Percentiles rank a stretch among this genome's conserved stretches.
These are phyloP conservation scores for Strigamia maritima DNA, from an alignment of 2,888 invertebrate species.

Conservation along the genomic window DNA sequence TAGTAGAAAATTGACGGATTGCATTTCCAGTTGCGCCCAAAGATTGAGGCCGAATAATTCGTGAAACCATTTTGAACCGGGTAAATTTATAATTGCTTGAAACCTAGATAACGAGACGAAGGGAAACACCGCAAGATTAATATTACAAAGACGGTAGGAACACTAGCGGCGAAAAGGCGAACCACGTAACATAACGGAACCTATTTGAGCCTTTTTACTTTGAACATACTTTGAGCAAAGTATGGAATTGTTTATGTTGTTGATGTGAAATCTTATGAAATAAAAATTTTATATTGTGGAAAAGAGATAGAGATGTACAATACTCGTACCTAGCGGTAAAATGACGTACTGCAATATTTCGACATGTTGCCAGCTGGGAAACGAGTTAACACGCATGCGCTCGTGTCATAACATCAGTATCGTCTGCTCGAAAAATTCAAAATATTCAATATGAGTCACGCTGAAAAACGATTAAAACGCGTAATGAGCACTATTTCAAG, in stretches of 20 bases:
- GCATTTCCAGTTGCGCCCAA: background rate
- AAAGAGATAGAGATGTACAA: too few relatives aligned
- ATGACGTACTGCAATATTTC: background rate
- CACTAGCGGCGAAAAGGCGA: too few relatives aligned
- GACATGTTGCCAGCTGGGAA: background rate
- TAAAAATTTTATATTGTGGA: too few relatives aligned
- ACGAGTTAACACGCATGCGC: background rate
- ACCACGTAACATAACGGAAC: background rate
- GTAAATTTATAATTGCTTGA: background rate
- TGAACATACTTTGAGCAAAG: too few relatives aligned
- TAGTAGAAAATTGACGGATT: constrained; percentile 20
- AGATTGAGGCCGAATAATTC: constrained; percentile 1
- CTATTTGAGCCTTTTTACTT: too few relatives aligned
- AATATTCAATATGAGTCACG: background rate
- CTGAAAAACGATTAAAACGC: background rate
- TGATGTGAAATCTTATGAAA: too few relatives aligned
- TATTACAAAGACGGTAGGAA: too few relatives aligned
- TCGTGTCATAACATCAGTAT: background rate
- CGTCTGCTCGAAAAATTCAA: background rate
- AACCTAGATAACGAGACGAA: background rate
- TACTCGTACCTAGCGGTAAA: too few relatives aligned
- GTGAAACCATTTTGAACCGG: constrained; percentile 9
- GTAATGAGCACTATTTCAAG: background rate
- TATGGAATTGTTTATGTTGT: too few relatives aligned
- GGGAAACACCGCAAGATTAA: background rate